Conservation (phyloP, 2,113 vertebrate genomes). For the Microtus richardsoni region DNA sequence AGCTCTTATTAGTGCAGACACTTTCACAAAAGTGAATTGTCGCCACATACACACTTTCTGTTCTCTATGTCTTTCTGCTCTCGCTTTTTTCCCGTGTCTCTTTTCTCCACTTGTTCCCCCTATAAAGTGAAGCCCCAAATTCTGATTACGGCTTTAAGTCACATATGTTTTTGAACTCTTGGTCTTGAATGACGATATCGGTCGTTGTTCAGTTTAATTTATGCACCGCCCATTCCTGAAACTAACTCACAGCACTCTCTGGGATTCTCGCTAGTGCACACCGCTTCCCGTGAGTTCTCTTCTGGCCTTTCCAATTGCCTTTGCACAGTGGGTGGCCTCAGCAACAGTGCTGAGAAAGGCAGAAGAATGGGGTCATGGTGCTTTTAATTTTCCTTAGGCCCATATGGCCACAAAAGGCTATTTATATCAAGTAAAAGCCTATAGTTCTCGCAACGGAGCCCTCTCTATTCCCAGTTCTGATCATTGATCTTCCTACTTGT, state of each 20-base stretch:
- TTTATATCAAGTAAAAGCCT: not conserved
- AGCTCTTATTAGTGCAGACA: not conserved
- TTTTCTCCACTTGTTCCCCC: not conserved
- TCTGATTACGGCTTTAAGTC: not conserved
- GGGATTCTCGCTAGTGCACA: not conserved
- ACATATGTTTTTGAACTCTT: not conserved
- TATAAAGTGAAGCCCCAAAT: not conserved
- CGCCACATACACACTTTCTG: not conserved
- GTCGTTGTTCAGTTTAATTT: not conserved
- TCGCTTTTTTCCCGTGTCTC: not conserved
- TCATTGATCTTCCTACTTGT: not conserved
- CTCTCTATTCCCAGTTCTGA: not conserved
- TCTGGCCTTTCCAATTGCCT: not conserved
- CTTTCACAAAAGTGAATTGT: not conserved
- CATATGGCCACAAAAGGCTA: not conserved
- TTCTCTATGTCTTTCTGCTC: not conserved
- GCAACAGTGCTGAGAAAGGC: not conserved
- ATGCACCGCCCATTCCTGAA: not conserved
- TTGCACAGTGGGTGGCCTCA: not conserved
- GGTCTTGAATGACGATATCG: not conserved
- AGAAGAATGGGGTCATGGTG: not conserved
- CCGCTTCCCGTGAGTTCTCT: not conserved
- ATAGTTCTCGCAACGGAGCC: not conserved
- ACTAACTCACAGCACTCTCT: not conserved
- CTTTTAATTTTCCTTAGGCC: not conserved